phyloP scores from a whole-genome alignment of 2,797 vertebrate species.

The Catamblyrhynchus diadema region DNA sequence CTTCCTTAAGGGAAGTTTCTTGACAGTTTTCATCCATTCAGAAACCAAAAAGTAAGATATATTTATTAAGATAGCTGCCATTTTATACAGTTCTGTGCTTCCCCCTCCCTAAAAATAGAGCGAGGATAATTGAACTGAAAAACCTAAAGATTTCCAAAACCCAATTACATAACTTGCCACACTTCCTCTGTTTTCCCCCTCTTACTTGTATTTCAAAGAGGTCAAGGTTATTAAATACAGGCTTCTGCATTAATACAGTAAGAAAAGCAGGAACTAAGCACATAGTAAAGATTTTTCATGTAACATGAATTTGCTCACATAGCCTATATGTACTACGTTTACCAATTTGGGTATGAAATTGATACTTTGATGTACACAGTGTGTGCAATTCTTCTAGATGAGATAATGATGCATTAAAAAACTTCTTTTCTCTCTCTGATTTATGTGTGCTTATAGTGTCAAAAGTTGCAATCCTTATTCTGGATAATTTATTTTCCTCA shows the following conservation, averaged over 20 bases:
- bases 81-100: background rate
- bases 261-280: background rate
- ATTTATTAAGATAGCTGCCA: background rate
- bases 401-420: background rate
- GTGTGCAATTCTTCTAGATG: background rate
- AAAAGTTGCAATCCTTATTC: background rate
- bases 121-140: background rate
- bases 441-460: background rate
- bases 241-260: background rate
- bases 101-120: background rate
- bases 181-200: slow-evolving; percentile 1
- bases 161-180: slow-evolving; percentile 13
- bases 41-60: background rate
- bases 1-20: background rate
- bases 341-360: background rate
- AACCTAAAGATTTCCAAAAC: slow-evolving; percentile 10
- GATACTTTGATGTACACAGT: background rate
- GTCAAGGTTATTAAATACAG: slow-evolving; percentile 38
- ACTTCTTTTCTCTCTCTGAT: background rate
- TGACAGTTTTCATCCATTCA: background rate
- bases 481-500: background rate
- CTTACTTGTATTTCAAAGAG: slow-evolving; percentile 4
- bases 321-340: background rate
- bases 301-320: background rate
- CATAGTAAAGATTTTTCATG: background rate